These are phyloP conservation scores for Bursaphelenchus mucronatus DNA, from an alignment of 1,140 invertebrate species.

Conservation along the genomic window DNA sequence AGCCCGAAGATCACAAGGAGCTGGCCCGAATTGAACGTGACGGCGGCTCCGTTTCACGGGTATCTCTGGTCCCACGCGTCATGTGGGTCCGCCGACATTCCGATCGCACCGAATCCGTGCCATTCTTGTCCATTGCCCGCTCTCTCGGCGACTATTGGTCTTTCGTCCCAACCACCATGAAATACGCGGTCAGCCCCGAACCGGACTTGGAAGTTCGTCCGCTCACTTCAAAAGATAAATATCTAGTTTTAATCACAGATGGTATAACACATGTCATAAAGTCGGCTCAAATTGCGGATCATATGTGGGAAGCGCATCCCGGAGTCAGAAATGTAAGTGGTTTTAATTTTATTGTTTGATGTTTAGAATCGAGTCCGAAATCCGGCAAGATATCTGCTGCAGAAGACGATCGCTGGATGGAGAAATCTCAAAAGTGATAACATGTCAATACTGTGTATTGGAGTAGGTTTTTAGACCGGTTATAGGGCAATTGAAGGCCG, in stretches of 20 bases:
- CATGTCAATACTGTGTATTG: slow-evolving; percentile 7
- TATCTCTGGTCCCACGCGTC: not conserved
- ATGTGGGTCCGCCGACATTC: not conserved
- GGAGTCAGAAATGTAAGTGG: not conserved
- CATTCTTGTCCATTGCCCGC: slow-evolving; percentile 5
- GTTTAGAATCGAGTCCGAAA: slow-evolving; percentile 1
- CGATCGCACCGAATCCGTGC: not conserved
- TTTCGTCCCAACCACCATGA: slow-evolving; percentile 7
- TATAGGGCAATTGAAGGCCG: not conserved
- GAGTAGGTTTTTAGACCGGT: not conserved
- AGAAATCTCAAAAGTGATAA: slow-evolving; percentile 3
- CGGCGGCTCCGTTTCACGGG: slow-evolving; percentile 1
- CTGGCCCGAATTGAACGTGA: slow-evolving; percentile 1
- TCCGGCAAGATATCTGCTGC: not conserved
- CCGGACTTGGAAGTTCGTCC: slow-evolving; percentile 4
- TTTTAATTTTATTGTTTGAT: slow-evolving; percentile 5
- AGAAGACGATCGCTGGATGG: not conserved
- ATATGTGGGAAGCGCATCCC: not conserved
- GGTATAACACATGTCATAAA: slow-evolving; percentile 12
- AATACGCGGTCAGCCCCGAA: slow-evolving; percentile 17
- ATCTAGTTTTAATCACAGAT: not conserved
- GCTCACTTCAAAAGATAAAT: not conserved
- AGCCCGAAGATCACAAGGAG: slow-evolving; percentile 16
- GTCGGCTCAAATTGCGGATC: not conserved
- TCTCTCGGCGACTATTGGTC: slow-evolving; percentile 22